These are phyloP conservation scores for Ictalurus punctatus DNA, from an alignment of 2,113 vertebrate genomes.

Conservation along the genomic window DNA sequence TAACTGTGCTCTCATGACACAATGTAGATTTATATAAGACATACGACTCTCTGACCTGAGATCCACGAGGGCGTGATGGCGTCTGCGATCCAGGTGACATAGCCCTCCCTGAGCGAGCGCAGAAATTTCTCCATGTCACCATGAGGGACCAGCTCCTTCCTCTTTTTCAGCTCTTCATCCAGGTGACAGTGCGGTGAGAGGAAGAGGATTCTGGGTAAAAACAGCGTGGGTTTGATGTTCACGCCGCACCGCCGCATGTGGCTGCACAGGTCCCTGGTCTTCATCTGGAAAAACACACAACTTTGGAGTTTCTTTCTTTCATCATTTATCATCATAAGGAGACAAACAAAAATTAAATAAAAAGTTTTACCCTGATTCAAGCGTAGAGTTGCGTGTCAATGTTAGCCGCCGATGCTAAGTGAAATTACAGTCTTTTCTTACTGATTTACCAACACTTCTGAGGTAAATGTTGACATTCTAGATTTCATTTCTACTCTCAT, in stretches of 20 bases:
- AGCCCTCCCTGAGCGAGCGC: conserved; percentile 67
- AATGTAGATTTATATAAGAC: background rate
- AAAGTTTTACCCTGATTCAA: background rate
- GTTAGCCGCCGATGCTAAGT: background rate
- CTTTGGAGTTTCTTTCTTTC: background rate
- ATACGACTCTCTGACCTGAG: conserved; percentile 62
- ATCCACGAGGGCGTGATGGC: conserved; percentile 73
- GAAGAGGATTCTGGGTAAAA: conserved; percentile 71
- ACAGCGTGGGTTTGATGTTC: conserved; percentile 60
- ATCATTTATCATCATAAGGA: background rate
- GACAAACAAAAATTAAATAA: background rate
- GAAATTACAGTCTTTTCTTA: background rate
- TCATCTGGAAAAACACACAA: conserved; percentile 58
- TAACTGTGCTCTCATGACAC: background rate
- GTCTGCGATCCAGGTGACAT: conserved; percentile 68
- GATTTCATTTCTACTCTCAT: background rate
- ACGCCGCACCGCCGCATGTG: conserved; percentile 68
- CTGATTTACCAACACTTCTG: background rate
- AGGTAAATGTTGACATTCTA: background rate
- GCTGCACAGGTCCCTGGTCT: conserved; percentile 64
- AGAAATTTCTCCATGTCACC: conserved; percentile 66
- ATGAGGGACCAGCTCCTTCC: conserved; percentile 68
- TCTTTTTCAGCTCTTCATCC: conserved; percentile 66
- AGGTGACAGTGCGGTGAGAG: conserved; percentile 68
- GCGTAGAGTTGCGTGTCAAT: background rate